These are phyloP conservation scores for Microcebus murinus DNA, from an alignment of 2,113 vertebrate species.

Conservation along the genomic window DNA sequence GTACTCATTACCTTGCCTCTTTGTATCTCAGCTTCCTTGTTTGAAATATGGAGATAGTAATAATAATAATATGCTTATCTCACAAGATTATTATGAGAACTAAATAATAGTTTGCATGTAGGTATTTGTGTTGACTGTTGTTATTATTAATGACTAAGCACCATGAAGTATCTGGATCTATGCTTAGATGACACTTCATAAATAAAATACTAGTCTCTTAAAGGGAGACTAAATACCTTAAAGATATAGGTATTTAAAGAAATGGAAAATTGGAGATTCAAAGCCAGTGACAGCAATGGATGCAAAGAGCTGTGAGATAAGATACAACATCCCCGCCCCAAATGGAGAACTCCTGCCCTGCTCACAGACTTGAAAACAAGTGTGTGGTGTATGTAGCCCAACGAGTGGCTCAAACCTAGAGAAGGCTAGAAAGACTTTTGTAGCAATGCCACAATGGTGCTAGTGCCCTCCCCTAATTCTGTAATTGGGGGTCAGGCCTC, in stretches of 20 bases:
- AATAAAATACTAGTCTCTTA: constrained; percentile 1
- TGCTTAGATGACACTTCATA: constrained; percentile 20
- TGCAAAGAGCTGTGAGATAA: neutral
- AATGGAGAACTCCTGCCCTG: neutral
- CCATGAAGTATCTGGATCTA: neutral
- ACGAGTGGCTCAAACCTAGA: neutral
- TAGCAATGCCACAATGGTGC: neutral
- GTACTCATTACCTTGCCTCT: neutral
- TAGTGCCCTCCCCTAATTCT: neutral
- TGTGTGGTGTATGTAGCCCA: neutral
- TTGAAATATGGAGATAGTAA: constrained; percentile 8
- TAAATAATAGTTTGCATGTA: neutral
- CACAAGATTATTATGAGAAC: neutral
- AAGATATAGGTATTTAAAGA: constrained; percentile 29
- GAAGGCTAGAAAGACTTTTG: neutral
- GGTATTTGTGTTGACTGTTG: neutral
- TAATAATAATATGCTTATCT: neutral
- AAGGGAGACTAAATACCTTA: neutral
- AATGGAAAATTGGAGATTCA: constrained; percentile 20
- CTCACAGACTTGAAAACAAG: neutral
- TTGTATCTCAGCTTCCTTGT: neutral
- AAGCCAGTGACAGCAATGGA: neutral
- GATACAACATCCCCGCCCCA: neutral
- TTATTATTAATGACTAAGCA: neutral
- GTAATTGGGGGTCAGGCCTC: neutral